A percentile compares a stretch with the other conserved stretches of the same genome.
These are phyloP conservation scores for Acronicta alni DNA, from an alignment of 2,888 invertebrate genomes.

Conservation along the genomic window DNA sequence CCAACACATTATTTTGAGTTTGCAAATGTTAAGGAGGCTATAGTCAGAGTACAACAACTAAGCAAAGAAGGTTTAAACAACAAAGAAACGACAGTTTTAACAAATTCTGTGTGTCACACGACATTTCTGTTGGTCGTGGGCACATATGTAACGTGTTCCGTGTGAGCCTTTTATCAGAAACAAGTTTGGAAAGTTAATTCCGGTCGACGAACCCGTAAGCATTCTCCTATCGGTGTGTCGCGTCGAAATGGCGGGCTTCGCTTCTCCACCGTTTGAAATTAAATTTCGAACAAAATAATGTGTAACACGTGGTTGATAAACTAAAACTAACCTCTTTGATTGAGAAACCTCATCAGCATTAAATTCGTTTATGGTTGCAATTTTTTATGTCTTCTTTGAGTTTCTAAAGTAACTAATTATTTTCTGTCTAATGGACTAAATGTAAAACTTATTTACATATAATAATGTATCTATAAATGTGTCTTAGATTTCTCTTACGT, in stretches of 20 bases:
- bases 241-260: conserved; percentile 45
- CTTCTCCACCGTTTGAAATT: conserved; percentile 45
- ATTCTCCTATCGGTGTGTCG: conserved; percentile 73
- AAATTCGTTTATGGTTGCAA: conserved; percentile 9
- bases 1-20: not conserved
- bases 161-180: conserved; percentile 76
- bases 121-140: conserved; percentile 55
- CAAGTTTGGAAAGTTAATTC: conserved; percentile 84
- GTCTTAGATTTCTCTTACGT: conserved; percentile 10
- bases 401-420: not conserved
- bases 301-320: conserved; percentile 29
- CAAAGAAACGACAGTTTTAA: conserved; percentile 30
- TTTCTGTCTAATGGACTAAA: conserved; percentile 2
- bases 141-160: conserved; percentile 64
- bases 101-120: conserved; percentile 41
- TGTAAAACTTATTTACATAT: not conserved
- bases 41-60: not conserved
- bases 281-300: conserved; percentile 36
- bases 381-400: not conserved
- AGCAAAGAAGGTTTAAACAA: conserved; percentile 11
- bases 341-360: conserved; percentile 42
- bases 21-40: not conserved
- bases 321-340: conserved; percentile 21
- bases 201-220: conserved; percentile 78
- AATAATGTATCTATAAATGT: not conserved